These are phyloP conservation scores for Caloenas nicobarica DNA, from an alignment of 2,113 vertebrate genomes.

Conservation along the genomic window DNA sequence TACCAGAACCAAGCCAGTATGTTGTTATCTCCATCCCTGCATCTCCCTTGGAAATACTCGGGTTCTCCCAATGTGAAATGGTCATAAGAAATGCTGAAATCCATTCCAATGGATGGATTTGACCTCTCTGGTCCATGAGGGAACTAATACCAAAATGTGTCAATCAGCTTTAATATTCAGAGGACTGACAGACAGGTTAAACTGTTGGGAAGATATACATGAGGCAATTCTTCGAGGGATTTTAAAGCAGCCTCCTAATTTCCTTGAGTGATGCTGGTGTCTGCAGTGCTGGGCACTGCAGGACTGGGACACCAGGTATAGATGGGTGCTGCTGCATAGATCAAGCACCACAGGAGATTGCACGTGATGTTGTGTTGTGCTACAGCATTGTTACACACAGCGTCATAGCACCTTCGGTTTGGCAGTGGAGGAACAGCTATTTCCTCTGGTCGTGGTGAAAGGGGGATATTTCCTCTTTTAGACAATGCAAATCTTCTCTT, in stretches of 20 bases:
- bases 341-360: not conserved
- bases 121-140: not conserved
- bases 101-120: not conserved
- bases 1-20: not conserved
- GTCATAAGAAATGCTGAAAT: not conserved
- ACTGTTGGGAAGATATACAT: not conserved
- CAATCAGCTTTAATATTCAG: not conserved
- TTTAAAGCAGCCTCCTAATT: not conserved
- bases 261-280: not conserved
- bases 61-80: not conserved
- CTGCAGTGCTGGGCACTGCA: not conserved
- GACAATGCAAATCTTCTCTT: not conserved
- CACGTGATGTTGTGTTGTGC: fast-evolving
- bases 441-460: not conserved
- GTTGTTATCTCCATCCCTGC: not conserved
- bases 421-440: not conserved
- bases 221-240: not conserved
- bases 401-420: not conserved
- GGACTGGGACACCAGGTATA: not conserved
- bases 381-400: not conserved
- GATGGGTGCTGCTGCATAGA: not conserved
- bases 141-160: not conserved
- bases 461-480: not conserved
- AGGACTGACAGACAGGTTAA: not conserved
- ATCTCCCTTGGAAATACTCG: not conserved